Conservation (phyloP, 2,888 invertebrate species). For the Phania funesta region DNA sequence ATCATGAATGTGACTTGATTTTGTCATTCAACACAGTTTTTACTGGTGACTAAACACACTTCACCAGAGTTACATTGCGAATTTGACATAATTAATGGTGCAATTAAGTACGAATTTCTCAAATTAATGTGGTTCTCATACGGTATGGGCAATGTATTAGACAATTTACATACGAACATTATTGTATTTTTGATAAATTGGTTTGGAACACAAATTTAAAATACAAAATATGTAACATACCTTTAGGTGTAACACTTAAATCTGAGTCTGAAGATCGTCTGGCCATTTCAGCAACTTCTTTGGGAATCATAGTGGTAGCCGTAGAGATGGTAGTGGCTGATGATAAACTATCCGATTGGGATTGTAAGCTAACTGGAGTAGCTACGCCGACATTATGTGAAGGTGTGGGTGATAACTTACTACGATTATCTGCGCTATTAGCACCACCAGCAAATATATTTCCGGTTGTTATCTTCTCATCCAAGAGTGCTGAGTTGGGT, state of each 20-base stretch:
- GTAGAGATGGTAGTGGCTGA: conserved; percentile 79
- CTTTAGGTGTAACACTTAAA: conserved; percentile 95
- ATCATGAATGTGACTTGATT: too few relatives aligned
- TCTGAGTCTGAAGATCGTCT: conserved; percentile 96
- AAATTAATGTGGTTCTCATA: too few relatives aligned
- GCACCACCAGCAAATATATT: conserved; percentile 69
- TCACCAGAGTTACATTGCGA: too few relatives aligned
- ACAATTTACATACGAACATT: too few relatives aligned
- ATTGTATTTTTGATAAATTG: neutral
- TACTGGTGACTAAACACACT: too few relatives aligned
- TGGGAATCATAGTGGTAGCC: conserved; percentile 79
- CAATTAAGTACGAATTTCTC: too few relatives aligned
- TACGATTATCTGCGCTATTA: conserved; percentile 76
- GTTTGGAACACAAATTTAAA: neutral
- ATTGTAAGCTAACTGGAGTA: conserved; percentile 56
- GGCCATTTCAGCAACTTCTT: conserved; percentile 82
- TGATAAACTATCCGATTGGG: conserved; percentile 76
- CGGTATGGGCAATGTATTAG: too few relatives aligned
- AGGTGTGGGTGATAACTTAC: conserved; percentile 82
- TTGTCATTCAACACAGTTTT: too few relatives aligned
- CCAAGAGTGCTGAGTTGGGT: conserved; percentile 70
- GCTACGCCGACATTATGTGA: conserved; percentile 72
- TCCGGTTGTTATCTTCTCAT: conserved; percentile 27
- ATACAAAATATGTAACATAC: conserved; percentile 81
- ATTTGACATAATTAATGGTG: too few relatives aligned